Evolutionary conservation across 2,113 vertebrate species (phyloP).

Genomic region (Calcarius ornatus): DNA sequence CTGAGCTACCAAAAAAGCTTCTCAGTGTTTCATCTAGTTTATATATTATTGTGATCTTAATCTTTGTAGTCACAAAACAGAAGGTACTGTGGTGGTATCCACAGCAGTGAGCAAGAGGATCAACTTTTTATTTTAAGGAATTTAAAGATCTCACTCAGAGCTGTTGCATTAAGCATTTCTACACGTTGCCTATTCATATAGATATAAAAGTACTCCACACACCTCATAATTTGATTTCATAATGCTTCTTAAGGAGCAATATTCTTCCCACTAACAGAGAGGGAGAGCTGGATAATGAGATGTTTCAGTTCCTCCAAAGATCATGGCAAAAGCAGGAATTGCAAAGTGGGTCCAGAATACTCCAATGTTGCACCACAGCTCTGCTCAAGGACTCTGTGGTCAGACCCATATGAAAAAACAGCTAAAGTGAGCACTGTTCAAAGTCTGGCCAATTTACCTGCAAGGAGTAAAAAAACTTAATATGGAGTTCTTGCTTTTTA

Average conservation of each 20-base stretch:
- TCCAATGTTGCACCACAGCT: rapidly evolving
- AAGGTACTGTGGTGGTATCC: background rate
- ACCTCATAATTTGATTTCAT: background rate
- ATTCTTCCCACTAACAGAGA: background rate
- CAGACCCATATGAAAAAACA: background rate
- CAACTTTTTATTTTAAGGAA: background rate
- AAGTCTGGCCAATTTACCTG: background rate
- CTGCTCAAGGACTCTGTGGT: background rate
- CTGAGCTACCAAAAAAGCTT: background rate
- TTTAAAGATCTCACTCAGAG: background rate
- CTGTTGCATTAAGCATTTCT: background rate
- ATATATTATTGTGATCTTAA: background rate
- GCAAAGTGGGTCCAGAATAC: background rate
- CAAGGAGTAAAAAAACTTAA: background rate
- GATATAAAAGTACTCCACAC: background rate
- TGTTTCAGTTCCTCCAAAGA: background rate
- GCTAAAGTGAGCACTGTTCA: background rate
- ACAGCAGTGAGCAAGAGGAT: background rate
- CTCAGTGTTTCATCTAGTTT: background rate
- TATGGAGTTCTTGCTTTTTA: background rate
- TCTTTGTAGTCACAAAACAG: background rate
- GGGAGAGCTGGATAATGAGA: background rate
- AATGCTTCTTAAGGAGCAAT: background rate
- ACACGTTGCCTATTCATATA: background rate
- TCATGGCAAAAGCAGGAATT: background rate